Base-by-base conservation (phyloP, 2,888 invertebrate genomes). In the Heliconius aoede region DNA sequence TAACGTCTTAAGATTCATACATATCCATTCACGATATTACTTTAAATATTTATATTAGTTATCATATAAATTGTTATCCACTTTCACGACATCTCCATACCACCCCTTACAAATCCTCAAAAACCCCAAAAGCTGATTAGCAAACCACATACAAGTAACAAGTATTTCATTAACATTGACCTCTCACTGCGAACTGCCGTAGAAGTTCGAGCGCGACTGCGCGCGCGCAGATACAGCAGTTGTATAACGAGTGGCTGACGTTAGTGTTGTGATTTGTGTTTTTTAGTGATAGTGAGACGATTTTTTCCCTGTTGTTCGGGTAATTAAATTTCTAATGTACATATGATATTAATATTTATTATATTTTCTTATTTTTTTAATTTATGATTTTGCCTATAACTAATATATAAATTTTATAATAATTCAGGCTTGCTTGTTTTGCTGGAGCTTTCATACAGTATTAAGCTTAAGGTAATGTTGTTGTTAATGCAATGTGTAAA, bases 211-310 rank as follows among this genome's bases (percentile, higher is more conserved):
- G 76, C 77, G 77, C 65, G 83, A 77, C 81, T 80, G 84, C 78
- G 83, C 83, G 83, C 83, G 81, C 83, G 84, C 77, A 73, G 76
- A 75, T 60, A 74, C 73, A 68, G 61, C 74, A 78, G 77, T 73
- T 80, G 74, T 76, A 81, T 81, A 79, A 81, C 79, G 65, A 76
- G 74, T 21, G 72, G 28, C 61, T 74, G 76, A 80, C 79, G 80
- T 78, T 28, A 61, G 77, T 79, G 71, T 76, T 77, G 77, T 80
- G 79, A 58, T 76, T 40, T 76, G 72, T 79, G 76, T 46, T 74
- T 74, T 76, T 72, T 55, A 78, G 76, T 72, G 74, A 76, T 69
- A 74, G 74, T 78, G 73, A 71, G 73, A 79, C 74, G 51, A 24
- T 40, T 36, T 72, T 36, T 32, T 76, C 9, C 62, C 64, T 64